Evolutionary conservation across 2,888 invertebrate genomes (phyloP).

Genomic region (Drosophila picticornis): DNA sequence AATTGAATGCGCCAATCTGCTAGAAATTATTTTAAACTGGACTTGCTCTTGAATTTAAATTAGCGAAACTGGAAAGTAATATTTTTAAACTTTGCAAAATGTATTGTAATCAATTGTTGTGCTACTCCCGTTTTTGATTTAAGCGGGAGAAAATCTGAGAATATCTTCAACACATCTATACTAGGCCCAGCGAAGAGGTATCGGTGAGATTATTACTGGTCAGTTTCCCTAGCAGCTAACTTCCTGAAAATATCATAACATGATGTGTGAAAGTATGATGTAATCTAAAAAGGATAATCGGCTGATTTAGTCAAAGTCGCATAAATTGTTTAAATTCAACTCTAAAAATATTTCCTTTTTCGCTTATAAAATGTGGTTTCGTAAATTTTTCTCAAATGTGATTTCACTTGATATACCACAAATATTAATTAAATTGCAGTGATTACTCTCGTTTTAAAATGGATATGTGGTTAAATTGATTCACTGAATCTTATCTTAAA

Average conservation of each 20-base stretch:
- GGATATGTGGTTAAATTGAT: constrained; percentile 49
- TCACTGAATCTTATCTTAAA: constrained; percentile 65
- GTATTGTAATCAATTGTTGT: not conserved
- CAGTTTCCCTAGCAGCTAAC: not conserved
- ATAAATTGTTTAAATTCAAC: not conserved
- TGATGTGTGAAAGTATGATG: not conserved
- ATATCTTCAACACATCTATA: not conserved
- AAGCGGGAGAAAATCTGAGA: not conserved
- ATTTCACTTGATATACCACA: not conserved
- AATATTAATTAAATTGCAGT: not conserved
- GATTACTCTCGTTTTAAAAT: constrained; percentile 40
- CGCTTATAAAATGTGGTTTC: not conserved
- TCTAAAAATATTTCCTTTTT: not conserved
- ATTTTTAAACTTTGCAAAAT: not conserved
- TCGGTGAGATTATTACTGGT: not conserved
- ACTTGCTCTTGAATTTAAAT: not conserved
- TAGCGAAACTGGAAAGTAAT: not conserved
- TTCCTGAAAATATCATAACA: not conserved
- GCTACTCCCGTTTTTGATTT: not conserved
- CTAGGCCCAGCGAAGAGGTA: not conserved
- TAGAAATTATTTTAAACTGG: not conserved
- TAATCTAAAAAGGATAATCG: not conserved
- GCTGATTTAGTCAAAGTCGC: not conserved
- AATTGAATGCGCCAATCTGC: not conserved
- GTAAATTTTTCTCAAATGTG: not conserved